Percentiles rank a stretch among this genome's conserved stretches.
Evolutionary conservation across 2,113 vertebrate species (phyloP).

Genomic region (Mustela lutreola): DNA sequence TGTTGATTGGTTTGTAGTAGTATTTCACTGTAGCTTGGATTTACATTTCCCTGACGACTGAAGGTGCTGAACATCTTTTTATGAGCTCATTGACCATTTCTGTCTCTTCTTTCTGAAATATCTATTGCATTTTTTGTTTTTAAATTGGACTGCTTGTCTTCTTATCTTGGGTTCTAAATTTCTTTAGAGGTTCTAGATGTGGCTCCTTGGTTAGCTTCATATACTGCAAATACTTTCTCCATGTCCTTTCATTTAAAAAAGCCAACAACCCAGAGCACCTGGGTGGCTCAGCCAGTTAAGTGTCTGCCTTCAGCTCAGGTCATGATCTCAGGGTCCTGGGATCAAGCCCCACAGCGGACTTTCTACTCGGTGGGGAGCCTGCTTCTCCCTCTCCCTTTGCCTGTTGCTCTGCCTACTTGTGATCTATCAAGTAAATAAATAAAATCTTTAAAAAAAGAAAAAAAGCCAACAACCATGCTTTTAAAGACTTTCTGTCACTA

Average conservation of each 20-base stretch:
- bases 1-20: neutral
- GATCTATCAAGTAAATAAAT: too few relatives aligned
- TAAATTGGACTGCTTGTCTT: neutral
- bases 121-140: conserved; percentile 20
- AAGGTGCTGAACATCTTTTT: neutral
- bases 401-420: too few relatives aligned
- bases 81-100: neutral
- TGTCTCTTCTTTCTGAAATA: neutral
- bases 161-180: neutral
- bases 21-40: neutral
- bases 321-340: too few relatives aligned
- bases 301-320: too few relatives aligned
- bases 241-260: neutral
- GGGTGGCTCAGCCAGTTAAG: too few relatives aligned
- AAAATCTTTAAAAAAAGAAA: too few relatives aligned
- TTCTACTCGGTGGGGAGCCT: too few relatives aligned
- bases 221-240: neutral
- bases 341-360: too few relatives aligned
- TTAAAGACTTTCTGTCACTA: neutral
- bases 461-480: neutral
- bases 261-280: neutral
- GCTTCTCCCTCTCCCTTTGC: too few relatives aligned
- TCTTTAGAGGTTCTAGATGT: neutral
- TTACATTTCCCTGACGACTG: neutral
- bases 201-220: neutral